Conservation (phyloP, 1,140 invertebrate species). For the Gryllus bimaculatus region DNA sequence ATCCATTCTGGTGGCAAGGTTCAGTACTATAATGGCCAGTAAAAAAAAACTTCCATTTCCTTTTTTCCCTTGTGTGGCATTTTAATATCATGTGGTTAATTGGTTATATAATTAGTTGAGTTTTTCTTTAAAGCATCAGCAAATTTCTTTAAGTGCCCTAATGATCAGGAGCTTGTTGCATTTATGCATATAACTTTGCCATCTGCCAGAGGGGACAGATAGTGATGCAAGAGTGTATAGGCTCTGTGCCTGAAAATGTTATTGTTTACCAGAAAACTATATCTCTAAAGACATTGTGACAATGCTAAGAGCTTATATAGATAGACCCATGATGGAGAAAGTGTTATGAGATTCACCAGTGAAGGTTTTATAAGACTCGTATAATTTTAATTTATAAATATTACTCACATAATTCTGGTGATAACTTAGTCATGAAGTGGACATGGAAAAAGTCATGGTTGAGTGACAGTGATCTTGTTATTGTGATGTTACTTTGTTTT, state of each 20-base stretch:
- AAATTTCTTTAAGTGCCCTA: constrained; percentile 10
- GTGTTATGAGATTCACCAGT: not conserved
- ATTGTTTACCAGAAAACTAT: not conserved
- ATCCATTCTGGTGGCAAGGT: constrained; percentile 14
- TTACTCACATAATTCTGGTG: not conserved
- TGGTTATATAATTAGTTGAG: not conserved
- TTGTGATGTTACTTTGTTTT: not conserved
- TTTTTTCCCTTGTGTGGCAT: constrained; percentile 1
- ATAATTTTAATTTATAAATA: not conserved
- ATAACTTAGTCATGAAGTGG: not conserved
- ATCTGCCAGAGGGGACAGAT: too few relatives aligned
- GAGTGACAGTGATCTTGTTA: not conserved
- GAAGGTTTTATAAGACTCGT: not conserved
- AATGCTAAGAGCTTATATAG: not conserved
- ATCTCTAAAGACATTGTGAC: not conserved
- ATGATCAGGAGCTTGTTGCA: constrained; percentile 8
- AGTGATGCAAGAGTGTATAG: too few relatives aligned
- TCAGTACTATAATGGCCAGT: constrained; percentile 21
- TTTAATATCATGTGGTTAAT: not conserved
- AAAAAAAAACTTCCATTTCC: not conserved
- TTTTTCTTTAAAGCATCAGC: constrained; percentile 11
- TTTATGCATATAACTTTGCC: not conserved
- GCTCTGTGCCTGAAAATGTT: too few relatives aligned
- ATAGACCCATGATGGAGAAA: not conserved
- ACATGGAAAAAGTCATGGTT: not conserved